phyloP scores from a whole-genome alignment of 2,113 vertebrate genomes.

The Neotragus pygmaeus region DNA sequence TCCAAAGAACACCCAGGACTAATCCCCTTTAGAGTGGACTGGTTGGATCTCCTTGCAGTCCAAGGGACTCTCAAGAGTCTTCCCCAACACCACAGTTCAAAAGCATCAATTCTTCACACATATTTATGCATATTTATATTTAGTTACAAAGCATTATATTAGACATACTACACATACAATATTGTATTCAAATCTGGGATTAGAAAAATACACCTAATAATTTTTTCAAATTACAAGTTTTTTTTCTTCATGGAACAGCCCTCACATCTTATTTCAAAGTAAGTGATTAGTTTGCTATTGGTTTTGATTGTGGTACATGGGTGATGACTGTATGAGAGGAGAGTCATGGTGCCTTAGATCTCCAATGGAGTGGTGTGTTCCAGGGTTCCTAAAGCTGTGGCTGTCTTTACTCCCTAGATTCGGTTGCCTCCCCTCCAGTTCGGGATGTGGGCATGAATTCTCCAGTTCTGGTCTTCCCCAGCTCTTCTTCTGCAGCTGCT shows the following conservation, averaged over 20 bases:
- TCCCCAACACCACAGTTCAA: too few species aligned
- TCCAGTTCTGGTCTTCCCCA: slow-evolving; percentile 48
- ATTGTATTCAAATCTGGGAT: not conserved
- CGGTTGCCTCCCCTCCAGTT: slow-evolving; percentile 85
- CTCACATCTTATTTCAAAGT: not conserved
- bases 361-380: accelerated
- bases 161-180: not conserved
- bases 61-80: too few species aligned
- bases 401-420: slow-evolving; percentile 78
- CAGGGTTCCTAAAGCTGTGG: not conserved
- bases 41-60: too few species aligned
- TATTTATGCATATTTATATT: not conserved
- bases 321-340: accelerated
- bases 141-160: not conserved
- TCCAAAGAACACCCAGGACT: too few species aligned
- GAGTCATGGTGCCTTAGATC: too few species aligned
- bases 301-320: not conserved
- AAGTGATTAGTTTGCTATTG: not conserved
- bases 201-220: not conserved
- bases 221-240: not conserved
- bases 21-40: too few species aligned
- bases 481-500: slow-evolving; percentile 62
- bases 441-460: slow-evolving; percentile 83
- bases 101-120: too few species aligned
- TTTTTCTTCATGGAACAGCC: not conserved